Conservation (phyloP, 1,140 invertebrate genomes). For the Caerostris extrusa region DNA sequence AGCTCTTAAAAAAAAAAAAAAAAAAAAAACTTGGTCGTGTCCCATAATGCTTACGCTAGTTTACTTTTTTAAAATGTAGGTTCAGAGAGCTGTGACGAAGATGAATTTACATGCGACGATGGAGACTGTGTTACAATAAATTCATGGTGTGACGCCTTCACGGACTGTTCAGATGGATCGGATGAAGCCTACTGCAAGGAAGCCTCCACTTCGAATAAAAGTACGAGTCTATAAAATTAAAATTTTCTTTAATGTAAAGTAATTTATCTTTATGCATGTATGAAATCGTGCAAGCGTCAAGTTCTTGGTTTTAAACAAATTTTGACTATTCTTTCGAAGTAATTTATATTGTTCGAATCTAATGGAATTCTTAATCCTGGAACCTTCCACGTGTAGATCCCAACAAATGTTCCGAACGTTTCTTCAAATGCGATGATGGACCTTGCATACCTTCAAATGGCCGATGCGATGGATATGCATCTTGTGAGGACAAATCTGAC, state of each 20-base stretch:
- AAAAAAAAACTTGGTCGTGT: too few relatives aligned
- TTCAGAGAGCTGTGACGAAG: too few relatives aligned
- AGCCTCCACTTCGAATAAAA: not conserved
- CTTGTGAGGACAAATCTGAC: not conserved
- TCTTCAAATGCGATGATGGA: not conserved
- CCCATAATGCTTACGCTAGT: too few relatives aligned
- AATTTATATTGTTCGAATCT: not conserved
- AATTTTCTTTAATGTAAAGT: too few relatives aligned
- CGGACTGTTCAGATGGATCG: not conserved
- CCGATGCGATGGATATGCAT: not conserved
- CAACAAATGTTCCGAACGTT: not conserved
- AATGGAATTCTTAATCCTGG: not conserved
- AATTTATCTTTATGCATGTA: too few relatives aligned
- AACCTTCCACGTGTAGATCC: not conserved
- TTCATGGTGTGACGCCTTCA: not conserved
- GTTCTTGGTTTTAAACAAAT: not conserved
- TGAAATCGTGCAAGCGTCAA: too few relatives aligned
- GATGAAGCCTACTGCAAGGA: not conserved
- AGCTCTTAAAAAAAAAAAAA: too few relatives aligned
- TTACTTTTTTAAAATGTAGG: too few relatives aligned
- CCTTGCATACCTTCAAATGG: constrained; percentile 26
- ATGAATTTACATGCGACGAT: not conserved
- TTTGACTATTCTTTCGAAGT: not conserved
- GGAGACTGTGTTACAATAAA: not conserved
- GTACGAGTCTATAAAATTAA: not conserved